phyloP scores from a whole-genome alignment of 2,888 invertebrate species.

The Lypha dubia region DNA sequence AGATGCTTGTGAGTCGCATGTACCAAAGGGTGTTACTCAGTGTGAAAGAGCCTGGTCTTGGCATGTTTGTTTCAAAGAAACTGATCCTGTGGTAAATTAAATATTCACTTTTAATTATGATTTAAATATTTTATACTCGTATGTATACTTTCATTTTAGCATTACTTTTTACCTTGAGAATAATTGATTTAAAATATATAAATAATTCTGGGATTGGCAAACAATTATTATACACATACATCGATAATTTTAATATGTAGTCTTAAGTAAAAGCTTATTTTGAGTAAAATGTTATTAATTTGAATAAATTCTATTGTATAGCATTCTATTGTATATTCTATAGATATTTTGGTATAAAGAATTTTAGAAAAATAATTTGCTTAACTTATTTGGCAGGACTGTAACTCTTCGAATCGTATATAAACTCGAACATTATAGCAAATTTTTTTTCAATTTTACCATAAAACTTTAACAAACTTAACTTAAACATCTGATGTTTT shows the following conservation, averaged over 20 bases:
- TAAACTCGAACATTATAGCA: no score
- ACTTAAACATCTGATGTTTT: no score
- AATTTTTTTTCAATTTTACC: no score
- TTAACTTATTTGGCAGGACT: no score
- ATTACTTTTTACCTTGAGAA: conserved; percentile 73
- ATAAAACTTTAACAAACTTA: no score
- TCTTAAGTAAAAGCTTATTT: not conserved
- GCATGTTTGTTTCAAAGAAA: conserved; percentile 78
- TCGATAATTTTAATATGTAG: not conserved
- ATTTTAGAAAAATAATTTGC: no score
- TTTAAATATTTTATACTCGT: not conserved
- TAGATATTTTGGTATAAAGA: no score
- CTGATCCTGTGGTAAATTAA: conserved; percentile 77
- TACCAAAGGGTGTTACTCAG: conserved; percentile 76
- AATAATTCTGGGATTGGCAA: not conserved
- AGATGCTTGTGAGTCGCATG: conserved; percentile 75
- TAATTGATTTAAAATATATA: not conserved
- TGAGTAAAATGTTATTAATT: not conserved
- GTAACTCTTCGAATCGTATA: no score
- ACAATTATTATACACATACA: not conserved
- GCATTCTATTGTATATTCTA: no score
- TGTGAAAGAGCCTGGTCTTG: conserved; percentile 79
- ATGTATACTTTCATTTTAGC: conserved; percentile 66
- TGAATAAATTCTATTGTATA: not conserved
- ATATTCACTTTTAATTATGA: fast-evolving